Percentiles rank a stretch among this genome's conserved stretches.
These are phyloP conservation scores for Tolypeutes matacus DNA, from an alignment of 2,797 vertebrate species.

Conservation along the genomic window DNA sequence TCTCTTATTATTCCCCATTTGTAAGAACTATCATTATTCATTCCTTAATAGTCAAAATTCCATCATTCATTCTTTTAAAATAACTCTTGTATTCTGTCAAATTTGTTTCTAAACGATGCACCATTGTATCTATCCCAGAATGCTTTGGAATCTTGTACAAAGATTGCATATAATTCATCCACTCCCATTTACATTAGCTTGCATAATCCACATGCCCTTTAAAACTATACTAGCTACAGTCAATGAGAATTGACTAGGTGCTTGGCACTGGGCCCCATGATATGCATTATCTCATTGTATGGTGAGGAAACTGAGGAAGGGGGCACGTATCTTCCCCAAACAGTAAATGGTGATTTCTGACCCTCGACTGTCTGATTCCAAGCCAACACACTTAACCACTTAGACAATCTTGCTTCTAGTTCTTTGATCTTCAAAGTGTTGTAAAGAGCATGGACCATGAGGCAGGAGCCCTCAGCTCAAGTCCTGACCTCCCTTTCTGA, in stretches of 20 bases:
- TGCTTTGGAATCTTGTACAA: neutral
- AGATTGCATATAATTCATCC: conserved; percentile 46
- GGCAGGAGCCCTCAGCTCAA: neutral
- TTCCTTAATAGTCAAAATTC: conserved; percentile 69
- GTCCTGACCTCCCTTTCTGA: neutral
- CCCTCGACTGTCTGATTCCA: neutral
- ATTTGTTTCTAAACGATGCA: conserved; percentile 64
- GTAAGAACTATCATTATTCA: conserved; percentile 69
- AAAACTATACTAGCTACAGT: conserved; percentile 36
- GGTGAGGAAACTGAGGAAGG: neutral
- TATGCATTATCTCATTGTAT: conserved; percentile 10
- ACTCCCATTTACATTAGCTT: conserved; percentile 19
- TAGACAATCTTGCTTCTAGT: neutral
- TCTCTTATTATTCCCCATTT: conserved; percentile 67
- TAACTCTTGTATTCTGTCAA: conserved; percentile 62
- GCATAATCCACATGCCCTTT: conserved; percentile 25
- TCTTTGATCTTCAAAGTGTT: neutral
- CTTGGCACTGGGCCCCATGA: neutral
- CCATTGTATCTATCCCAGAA: conserved; percentile 52
- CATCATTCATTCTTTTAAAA: conserved; percentile 54
- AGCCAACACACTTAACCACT: neutral
- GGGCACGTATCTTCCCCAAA: neutral
- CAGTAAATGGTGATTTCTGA: neutral
- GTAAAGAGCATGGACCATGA: neutral
- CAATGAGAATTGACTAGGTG: conserved; percentile 32